phyloP scores from a whole-genome alignment of 2,113 vertebrate genomes.

The Pitta sordida region DNA sequence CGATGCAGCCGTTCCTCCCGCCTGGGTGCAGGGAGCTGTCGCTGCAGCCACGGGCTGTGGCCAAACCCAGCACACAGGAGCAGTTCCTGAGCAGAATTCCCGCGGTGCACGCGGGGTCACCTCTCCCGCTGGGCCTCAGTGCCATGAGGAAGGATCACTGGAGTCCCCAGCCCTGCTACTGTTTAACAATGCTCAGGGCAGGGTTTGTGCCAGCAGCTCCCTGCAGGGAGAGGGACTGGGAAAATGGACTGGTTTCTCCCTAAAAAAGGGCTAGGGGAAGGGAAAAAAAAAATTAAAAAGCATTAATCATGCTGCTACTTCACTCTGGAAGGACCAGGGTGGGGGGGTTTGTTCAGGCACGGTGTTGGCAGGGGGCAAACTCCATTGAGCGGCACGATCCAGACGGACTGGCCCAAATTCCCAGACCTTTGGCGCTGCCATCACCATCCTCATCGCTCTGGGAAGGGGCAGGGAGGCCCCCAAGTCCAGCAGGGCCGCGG shows the following conservation, averaged over 20 bases:
- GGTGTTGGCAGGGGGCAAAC: background rate
- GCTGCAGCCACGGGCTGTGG: background rate
- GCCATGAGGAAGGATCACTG: background rate
- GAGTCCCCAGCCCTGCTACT: background rate
- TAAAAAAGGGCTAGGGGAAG: background rate
- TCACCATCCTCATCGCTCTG: background rate
- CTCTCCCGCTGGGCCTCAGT: background rate
- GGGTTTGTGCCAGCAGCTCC: background rate
- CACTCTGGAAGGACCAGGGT: background rate
- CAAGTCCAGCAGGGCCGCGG: accelerated
- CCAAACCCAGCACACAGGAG: background rate
- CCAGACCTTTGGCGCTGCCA: background rate
- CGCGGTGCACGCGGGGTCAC: background rate
- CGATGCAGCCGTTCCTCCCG: background rate
- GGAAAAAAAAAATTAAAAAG: background rate
- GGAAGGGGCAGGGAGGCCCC: background rate
- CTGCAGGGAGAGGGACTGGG: background rate
- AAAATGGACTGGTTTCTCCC: background rate
- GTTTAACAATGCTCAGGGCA: accelerated
- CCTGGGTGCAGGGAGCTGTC: background rate
- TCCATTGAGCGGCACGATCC: background rate
- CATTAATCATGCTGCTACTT: background rate
- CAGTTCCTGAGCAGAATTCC: background rate
- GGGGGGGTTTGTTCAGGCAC: background rate
- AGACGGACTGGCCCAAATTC: background rate